Conservation (phyloP, 2,113 vertebrate species). For the Dipodomys spectabilis region DNA sequence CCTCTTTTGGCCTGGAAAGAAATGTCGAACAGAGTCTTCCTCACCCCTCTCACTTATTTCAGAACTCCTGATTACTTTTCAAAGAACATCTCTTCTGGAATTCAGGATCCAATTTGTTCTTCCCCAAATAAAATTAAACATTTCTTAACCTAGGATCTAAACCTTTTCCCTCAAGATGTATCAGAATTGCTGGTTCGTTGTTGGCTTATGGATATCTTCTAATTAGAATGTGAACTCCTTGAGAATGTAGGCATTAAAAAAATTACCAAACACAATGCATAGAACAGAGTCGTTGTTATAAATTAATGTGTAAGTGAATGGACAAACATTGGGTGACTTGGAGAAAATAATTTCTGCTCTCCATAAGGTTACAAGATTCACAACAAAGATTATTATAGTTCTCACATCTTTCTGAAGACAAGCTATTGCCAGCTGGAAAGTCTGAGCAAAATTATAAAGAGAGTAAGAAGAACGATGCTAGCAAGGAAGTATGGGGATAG, state of each 20-base stretch:
- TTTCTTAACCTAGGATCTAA: neutral
- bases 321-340: neutral
- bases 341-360: constrained; percentile 18
- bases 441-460: neutral
- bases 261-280: neutral
- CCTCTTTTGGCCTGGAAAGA: neutral
- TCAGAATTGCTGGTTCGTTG: neutral
- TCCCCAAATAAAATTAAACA: neutral
- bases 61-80: constrained; percentile 7
- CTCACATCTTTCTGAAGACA: neutral
- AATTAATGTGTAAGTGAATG: neutral
- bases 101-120: neutral
- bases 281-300: neutral
- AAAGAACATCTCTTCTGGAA: neutral
- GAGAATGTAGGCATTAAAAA: neutral
- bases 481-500: neutral
- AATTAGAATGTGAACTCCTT: neutral
- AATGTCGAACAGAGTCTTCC: neutral
- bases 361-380: neutral
- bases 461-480: neutral
- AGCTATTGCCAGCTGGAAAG: neutral
- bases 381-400: neutral
- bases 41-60: neutral
- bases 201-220: neutral
- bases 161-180: neutral